Evolutionary conservation across 2,888 invertebrate species (phyloP), one percentile per base, ranked within the genome.

Genomic region (Salticus scenicus): DNA sequence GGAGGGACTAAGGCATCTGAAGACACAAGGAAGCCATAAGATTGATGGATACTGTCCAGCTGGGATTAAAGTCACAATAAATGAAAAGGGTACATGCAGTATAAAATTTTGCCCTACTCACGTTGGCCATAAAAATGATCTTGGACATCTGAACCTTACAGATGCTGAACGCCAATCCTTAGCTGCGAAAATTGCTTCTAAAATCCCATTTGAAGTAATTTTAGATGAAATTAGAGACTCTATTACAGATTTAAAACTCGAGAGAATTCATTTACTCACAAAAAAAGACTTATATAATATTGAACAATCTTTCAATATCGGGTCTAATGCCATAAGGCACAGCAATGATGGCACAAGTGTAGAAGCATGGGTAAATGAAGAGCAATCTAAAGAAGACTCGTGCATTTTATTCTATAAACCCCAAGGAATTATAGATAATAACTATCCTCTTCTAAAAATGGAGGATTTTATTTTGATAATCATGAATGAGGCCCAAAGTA

Each of bases 401-500:
- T 41, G 41, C 10, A 5, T 66, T 70, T 14, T 69, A 1, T 27
- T 69, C 4, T 80, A 64, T 47, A 80, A 37, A 37, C 7, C 17
- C 4, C 37, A 78, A 30, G 51, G 17, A n/a, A 10, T 4, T 10
- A 37, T 27, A 24, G 10, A 27, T 37, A 28, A 24, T 24, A 27
- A 0, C 0, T 27, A 47, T 0, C 20, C 28, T 20, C 1, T 24
- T 20, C 37, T 78, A 5, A 78, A 63, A 27, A 20, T 41, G 10
- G 67, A 42, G 0, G 51, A 77, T 51, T 67, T 77, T 69, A 4
- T 51, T 8, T 69, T 57, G 17, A 30, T 67, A 8, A 64, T 87
- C 0, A 84, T 84, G 79, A 84, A 72, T 42, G 63, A 79, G 5
- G 31, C 67, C 0, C 80, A 84, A 41, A 17, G n/a, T 12, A 30